Conservation (phyloP, 2,113 vertebrate species). For the Myotis lucifugus region DNA sequence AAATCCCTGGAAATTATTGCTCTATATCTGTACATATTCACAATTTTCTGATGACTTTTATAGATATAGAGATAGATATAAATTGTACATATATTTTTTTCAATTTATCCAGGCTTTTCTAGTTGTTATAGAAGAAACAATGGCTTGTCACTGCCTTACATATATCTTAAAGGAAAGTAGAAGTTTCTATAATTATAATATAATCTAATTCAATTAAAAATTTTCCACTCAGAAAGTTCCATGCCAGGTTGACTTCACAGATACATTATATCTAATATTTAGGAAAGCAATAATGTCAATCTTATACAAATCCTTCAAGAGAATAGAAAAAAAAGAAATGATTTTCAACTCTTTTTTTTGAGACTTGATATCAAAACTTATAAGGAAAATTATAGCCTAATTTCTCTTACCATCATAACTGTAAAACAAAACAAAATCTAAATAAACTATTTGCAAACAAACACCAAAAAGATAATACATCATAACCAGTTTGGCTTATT, state of each 20-base stretch:
- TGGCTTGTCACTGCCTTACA: neutral
- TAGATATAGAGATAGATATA: neutral
- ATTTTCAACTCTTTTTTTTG: neutral
- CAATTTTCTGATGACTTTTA: neutral
- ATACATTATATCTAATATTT: constrained; percentile 12
- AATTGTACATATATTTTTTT: neutral
- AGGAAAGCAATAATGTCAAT: neutral
- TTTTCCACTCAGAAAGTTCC: neutral
- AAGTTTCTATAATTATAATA: neutral
- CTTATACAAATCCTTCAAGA: neutral
- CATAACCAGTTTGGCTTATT: neutral
- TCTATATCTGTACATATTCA: neutral
- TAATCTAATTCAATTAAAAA: neutral
- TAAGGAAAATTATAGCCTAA: neutral
- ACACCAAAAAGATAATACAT: neutral
- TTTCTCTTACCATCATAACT: neutral
- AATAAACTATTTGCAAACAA: constrained; percentile 3
- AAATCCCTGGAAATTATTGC: neutral
- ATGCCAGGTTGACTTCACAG: neutral
- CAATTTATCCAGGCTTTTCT: neutral
- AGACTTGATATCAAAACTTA: neutral
- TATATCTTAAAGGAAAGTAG: neutral
- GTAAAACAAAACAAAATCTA: neutral
- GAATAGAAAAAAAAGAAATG: neutral
- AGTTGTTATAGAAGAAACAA: neutral